Base-by-base conservation (phyloP, 1,140 invertebrate genomes). In the Mya arenaria region DNA sequence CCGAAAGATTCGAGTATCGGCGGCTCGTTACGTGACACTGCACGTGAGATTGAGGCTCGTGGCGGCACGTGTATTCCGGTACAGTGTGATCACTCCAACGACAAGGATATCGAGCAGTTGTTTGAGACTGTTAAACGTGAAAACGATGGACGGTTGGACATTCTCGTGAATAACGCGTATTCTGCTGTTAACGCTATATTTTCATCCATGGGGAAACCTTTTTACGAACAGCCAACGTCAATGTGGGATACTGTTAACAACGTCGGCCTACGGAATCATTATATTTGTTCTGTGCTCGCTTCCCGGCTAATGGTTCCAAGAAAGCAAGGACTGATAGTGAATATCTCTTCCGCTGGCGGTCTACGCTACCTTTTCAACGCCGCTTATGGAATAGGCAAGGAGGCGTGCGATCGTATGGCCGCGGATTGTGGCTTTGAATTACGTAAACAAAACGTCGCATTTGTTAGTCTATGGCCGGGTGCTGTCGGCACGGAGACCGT, bases 131-230 rank as follows among this genome's bases (percentile, higher is more conserved):
- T 94, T 32, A 85, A 90, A 34, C 66, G 62, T 8, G 93, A 94
- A 74, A 91, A 93, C 65, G 72, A 92, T n/a, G 93, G 93, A 30
- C 83, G 86, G 65, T 86, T 94, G 36, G 93, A 94, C 79, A 87
- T 94, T 72, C 85, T 94, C 15, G 94, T 94, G 39, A 94, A 94
- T 81, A 94, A 94, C 85, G 93, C 94, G 8, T 94, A 91, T 84
- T 88, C 92, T 44, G 93, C 86, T 94, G 82, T 94, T 93, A 85
- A 93, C 93, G 13, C 94, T 90, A 83, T 87, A 90, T 56, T 93
- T 85, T 10, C 92, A 91, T 19, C 81, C 83, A 85, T 82, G 62
- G 0, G 87, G 92, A 28, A 72, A 77, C 84, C 84, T 39, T 94
- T 94, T 78, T 94, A 90, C 88, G 93, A 94, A 68, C 85, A 87